These are phyloP conservation scores for Drosophila leonis DNA, from an alignment of 2,888 invertebrate genomes.

Conservation along the genomic window DNA sequence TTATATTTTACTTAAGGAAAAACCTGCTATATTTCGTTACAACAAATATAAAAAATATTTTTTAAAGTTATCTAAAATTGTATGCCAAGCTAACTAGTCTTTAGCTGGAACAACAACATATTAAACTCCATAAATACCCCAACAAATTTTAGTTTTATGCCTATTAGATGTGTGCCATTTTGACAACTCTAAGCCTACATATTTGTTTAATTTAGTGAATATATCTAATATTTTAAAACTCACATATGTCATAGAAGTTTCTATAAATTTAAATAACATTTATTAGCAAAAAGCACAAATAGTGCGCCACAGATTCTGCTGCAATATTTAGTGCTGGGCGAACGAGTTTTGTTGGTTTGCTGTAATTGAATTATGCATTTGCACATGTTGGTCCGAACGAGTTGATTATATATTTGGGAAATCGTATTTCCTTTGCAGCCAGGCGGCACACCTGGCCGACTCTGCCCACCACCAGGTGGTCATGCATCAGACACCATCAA, in stretches of 20 bases:
- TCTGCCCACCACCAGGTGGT: neutral
- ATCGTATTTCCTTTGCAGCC: slow-evolving; percentile 36
- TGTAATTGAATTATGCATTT: slow-evolving; percentile 30
- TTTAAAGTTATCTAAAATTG: too few species aligned
- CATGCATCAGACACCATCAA: neutral
- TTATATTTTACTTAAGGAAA: too few species aligned
- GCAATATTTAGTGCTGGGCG: neutral
- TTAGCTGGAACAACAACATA: too few species aligned
- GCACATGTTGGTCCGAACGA: slow-evolving; percentile 17
- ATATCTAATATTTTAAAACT: neutral
- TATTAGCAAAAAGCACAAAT: neutral
- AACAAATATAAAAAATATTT: too few species aligned
- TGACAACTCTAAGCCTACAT: neutral
- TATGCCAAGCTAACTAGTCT: too few species aligned
- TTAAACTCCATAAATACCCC: too few species aligned
- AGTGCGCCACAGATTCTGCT: neutral
- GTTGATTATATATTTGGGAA: slow-evolving; percentile 40
- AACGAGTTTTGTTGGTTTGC: slow-evolving; percentile 1
- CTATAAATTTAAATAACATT: neutral
- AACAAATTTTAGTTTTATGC: too few species aligned
- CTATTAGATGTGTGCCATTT: too few species aligned
- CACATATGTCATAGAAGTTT: neutral
- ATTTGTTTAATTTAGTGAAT: neutral
- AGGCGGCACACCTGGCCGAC: neutral
- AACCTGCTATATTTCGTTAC: too few species aligned